These are phyloP conservation scores for Mesorhabditis belari DNA, from an alignment of 2,888 invertebrate genomes.

Conservation along the genomic window DNA sequence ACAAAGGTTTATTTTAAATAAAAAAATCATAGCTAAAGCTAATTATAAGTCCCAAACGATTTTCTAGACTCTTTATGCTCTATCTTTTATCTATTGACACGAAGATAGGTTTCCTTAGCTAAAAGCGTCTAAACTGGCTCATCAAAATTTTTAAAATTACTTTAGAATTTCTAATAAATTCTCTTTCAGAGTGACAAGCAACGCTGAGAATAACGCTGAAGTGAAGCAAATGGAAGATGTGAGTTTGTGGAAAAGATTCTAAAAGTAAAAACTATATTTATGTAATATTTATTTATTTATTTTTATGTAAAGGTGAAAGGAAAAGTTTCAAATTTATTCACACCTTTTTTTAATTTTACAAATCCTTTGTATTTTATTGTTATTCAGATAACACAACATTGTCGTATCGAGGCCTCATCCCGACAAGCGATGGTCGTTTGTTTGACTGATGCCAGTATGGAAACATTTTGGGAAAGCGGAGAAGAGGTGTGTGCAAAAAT, in stretches of 20 bases:
- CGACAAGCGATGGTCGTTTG: conserved; percentile 87
- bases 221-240: not conserved
- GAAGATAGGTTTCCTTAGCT: not conserved
- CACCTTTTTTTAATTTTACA: too few species aligned
- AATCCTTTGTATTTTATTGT: not conserved
- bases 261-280: not conserved
- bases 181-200: not conserved
- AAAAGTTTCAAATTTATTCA: too few species aligned
- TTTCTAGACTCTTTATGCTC: too few species aligned
- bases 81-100: too few species aligned
- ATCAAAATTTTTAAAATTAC: not conserved
- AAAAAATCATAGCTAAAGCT: not conserved
- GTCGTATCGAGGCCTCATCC: conserved; percentile 77
- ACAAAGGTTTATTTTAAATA: too few species aligned
- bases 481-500: conserved; percentile 77
- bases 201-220: not conserved
- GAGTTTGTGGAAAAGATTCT: not conserved
- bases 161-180: too few species aligned
- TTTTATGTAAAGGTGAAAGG: not conserved
- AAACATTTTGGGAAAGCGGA: conserved; percentile 98
- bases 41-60: not conserved
- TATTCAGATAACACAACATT: not conserved
- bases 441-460: conserved; percentile 84
- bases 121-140: not conserved
- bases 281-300: not conserved